These are phyloP conservation scores for Lobophora halterata DNA, from an alignment of 2,888 invertebrate species.

Conservation along the genomic window DNA sequence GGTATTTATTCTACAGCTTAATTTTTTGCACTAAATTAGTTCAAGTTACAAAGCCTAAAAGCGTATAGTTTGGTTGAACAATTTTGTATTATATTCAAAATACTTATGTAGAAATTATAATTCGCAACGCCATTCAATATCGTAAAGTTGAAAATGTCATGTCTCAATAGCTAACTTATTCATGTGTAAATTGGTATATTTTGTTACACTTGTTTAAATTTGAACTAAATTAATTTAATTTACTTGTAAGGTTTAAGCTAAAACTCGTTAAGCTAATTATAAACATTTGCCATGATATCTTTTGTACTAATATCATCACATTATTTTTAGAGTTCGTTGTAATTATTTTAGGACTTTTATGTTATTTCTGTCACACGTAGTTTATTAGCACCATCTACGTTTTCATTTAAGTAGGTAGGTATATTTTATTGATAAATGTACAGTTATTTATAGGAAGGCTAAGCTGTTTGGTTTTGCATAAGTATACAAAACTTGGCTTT, in stretches of 20 bases:
- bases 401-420: slow-evolving; percentile 23
- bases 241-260: slow-evolving; percentile 13
- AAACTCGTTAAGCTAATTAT: slow-evolving; percentile 22
- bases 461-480: slow-evolving; percentile 46
- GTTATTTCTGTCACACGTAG: slow-evolving; percentile 10
- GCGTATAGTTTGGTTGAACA: slow-evolving; percentile 1
- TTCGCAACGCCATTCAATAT: neutral
- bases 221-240: slow-evolving; percentile 7
- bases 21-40: too few species aligned
- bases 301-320: slow-evolving; percentile 26
- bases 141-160: neutral
- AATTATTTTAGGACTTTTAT: slow-evolving; percentile 17
- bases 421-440: slow-evolving; percentile 57
- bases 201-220: slow-evolving; percentile 13
- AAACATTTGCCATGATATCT: slow-evolving; percentile 32
- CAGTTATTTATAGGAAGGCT: slow-evolving; percentile 66
- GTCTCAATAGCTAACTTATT: slow-evolving; percentile 6
- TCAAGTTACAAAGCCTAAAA: too few species aligned
- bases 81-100: neutral
- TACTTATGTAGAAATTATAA: too few species aligned
- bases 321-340: slow-evolving; percentile 17
- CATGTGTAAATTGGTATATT: slow-evolving; percentile 14
- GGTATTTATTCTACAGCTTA: slow-evolving; percentile 2
- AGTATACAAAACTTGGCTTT: slow-evolving; percentile 50
- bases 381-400: slow-evolving; percentile 33